Evolutionary conservation across 2,113 vertebrate species (phyloP).

Genomic region (Bos javanicus): DNA sequence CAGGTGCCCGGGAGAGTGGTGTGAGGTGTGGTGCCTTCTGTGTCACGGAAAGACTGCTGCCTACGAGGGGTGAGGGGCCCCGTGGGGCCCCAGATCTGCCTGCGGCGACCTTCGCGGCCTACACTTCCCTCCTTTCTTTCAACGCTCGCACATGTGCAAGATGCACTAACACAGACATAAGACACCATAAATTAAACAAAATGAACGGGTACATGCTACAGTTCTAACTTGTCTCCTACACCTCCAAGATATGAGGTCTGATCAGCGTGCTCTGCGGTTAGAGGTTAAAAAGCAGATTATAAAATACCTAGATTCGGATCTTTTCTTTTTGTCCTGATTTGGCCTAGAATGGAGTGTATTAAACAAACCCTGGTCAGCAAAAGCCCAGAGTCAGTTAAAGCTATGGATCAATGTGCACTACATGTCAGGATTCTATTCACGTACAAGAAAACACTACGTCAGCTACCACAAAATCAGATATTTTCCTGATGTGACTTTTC

Average conservation of each 20-base stretch:
- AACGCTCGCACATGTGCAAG: constrained; percentile 6
- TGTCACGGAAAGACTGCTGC: constrained; percentile 37
- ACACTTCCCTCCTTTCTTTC: constrained; percentile 53
- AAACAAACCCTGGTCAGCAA: constrained; percentile 89
- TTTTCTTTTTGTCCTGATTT: constrained; percentile 91
- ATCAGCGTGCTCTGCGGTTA: constrained; percentile 92
- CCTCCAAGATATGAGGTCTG: constrained; percentile 92
- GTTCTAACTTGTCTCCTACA: constrained; percentile 89
- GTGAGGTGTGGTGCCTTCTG: constrained; percentile 68
- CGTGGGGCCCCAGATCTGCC: constrained; percentile 44
- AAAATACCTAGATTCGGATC: constrained; percentile 94
- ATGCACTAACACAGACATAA: constrained; percentile 48
- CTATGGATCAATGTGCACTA: constrained; percentile 94
- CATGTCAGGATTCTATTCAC: constrained; percentile 90
- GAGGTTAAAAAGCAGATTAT: constrained; percentile 94
- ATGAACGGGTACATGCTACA: constrained; percentile 82
- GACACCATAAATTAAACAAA: constrained; percentile 73
- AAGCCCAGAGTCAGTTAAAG: constrained; percentile 91
- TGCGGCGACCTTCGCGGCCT: constrained; percentile 70
- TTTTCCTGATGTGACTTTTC: constrained; percentile 91
- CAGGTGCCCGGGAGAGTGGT: constrained; percentile 72
- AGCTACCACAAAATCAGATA: constrained; percentile 91
- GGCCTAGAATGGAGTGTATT: constrained; percentile 95
- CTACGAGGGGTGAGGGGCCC: not conserved
- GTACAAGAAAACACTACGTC: constrained; percentile 90